Percentiles rank a stretch among this genome's conserved stretches.
Conservation (phyloP, 1,140 invertebrate genomes). For the Cotesia vestalis region DNA sequence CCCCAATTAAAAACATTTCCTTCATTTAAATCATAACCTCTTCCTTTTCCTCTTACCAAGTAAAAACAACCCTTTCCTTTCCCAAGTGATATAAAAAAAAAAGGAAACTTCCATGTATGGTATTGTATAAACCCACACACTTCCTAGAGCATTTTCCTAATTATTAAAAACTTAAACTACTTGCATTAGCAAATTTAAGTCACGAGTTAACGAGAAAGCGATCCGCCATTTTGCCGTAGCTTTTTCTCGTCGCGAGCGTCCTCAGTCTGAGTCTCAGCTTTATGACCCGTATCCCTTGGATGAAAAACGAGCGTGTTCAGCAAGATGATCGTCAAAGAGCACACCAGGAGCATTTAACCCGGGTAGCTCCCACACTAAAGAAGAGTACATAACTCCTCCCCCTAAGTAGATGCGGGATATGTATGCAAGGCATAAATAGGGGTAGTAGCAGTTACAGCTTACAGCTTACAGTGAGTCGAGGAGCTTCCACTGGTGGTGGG, state of each 20-base stretch:
- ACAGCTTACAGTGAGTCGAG: background rate
- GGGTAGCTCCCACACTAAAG: slow-evolving; percentile 11
- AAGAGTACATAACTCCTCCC: slow-evolving; percentile 34
- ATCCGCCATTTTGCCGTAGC: slow-evolving; percentile 8
- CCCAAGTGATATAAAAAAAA: too few relatives aligned
- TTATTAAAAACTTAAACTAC: background rate
- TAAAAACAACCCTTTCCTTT: too few relatives aligned
- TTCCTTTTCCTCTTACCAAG: too few relatives aligned
- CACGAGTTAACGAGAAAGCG: background rate
- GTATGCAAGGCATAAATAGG: slow-evolving; percentile 35
- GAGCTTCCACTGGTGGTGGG: background rate
- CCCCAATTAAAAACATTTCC: background rate
- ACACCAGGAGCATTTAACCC: slow-evolving; percentile 33
- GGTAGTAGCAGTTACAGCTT: too few relatives aligned
- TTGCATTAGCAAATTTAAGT: background rate
- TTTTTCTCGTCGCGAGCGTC: background rate
- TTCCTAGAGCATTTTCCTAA: background rate
- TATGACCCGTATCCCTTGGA: slow-evolving; percentile 21
- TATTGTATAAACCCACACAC: background rate
- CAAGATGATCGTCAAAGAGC: slow-evolving; percentile 38
- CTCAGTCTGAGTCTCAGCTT: slow-evolving; percentile 15
- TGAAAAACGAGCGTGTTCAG: slow-evolving; percentile 31
- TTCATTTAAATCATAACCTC: background rate
- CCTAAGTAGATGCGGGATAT: slow-evolving; percentile 36
- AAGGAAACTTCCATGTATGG: too few relatives aligned